Base-by-base conservation (phyloP, 2,888 invertebrate species). In the Mimas tiliae region DNA sequence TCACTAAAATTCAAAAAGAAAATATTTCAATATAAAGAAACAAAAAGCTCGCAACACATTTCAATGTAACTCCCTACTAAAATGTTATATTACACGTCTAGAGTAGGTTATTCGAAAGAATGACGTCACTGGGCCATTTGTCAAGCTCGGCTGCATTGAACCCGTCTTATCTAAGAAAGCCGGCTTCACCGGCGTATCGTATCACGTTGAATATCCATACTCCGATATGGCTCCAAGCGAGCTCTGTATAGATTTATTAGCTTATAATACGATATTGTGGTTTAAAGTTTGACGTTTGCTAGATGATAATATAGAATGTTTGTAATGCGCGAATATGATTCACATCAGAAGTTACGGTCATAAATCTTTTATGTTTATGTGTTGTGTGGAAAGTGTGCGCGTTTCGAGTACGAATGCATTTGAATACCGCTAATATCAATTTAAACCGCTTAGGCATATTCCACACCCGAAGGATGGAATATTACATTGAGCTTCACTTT, bases 111-210 rank as follows among this genome's bases (percentile, higher is more conserved):
- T 62, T 38, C 68, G 67, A 70, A 67, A 68, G 71, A 72, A 72
- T 87, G 88, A 88, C 87, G 85, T 88, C 86, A 86, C 74, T 71
- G 69, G 71, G 81, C 86, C 88, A 91, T 90, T 91, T 91, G 89
- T 91, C 91, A 91, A 80, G 85, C 84, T 77, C 75, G 76, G 70
- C 79, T 85, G 84, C 85, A 86, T 85, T 81, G 87, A 86, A 77
- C 80, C 77, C 81, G 84, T 81, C 86, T 89, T 91, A 89, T 90
- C 88, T 88, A 80, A 84, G 83, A 85, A 85, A 83, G 84, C 83
- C 83, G 82, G 84, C 83, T 85, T 81, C 84, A 80, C 85, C 80
- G 82, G 77, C 80, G 80, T 83, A 83, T 79, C 79, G 75, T 78
- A 80, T 85, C 87, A 82, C 77, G 80, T 81, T 84, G 84, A 85